phyloP scores from a whole-genome alignment of 2,888 invertebrate genomes.

The Pyrocoelia pectoralis region DNA sequence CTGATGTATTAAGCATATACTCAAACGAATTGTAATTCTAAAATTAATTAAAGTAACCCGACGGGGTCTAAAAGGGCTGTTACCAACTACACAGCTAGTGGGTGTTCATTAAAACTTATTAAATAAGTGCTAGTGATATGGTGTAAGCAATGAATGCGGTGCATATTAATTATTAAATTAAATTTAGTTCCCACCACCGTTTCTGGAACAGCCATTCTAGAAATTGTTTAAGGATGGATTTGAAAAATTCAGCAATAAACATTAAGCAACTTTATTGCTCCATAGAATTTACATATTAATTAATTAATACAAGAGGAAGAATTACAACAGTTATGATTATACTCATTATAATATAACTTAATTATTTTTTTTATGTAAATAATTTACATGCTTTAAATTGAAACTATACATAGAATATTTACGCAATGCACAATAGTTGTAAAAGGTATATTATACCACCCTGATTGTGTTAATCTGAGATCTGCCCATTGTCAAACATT shows the following conservation, averaged over 20 bases:
- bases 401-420: constrained; percentile 2
- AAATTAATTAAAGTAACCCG: too few relatives aligned
- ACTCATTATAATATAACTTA: constrained; percentile 4
- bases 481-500: constrained; percentile 9
- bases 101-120: constrained; percentile 33
- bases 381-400: constrained; percentile 4
- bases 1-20: too few relatives aligned
- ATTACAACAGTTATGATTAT: constrained; percentile 35
- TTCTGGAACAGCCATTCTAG: constrained; percentile 60
- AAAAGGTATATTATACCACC: not conserved
- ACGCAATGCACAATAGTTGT: not conserved
- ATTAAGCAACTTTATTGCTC: constrained; percentile 56
- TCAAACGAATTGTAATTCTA: too few relatives aligned
- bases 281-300: constrained; percentile 40
- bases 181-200: constrained; percentile 52
- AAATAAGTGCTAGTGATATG: constrained; percentile 41
- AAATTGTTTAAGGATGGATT: constrained; percentile 17
- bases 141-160: constrained; percentile 25
- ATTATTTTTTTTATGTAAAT: constrained; percentile 3
- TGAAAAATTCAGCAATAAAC: constrained; percentile 13
- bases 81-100: constrained; percentile 50
- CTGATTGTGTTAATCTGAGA: constrained; percentile 15
- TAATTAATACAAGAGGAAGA: constrained; percentile 30
- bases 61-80: constrained; percentile 56
- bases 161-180: constrained; percentile 30